These are phyloP conservation scores for Microcebus murinus DNA, from an alignment of 2,113 vertebrate species.

Conservation along the genomic window DNA sequence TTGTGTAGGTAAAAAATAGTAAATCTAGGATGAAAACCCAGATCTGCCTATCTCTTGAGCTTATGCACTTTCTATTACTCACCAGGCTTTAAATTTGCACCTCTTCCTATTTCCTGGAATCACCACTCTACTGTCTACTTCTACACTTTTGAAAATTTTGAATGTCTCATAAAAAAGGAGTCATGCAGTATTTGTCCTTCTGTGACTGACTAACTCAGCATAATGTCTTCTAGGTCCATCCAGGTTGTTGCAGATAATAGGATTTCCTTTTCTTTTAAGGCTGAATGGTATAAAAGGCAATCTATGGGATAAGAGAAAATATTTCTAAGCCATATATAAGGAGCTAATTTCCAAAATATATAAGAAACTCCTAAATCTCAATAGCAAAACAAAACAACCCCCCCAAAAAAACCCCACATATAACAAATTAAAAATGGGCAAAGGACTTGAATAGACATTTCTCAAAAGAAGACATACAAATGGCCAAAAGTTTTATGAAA, in stretches of 20 bases:
- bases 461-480: not conserved
- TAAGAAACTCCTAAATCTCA: not conserved
- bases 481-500: not conserved
- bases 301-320: not conserved
- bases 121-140: not conserved
- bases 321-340: not conserved
- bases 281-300: not conserved
- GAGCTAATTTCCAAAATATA: not conserved
- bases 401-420: too few species aligned
- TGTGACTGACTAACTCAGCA: not conserved
- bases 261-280: not conserved
- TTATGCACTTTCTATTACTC: too few species aligned
- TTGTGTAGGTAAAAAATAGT: not conserved
- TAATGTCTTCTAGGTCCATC: not conserved
- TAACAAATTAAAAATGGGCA: not conserved
- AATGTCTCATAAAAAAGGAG: not conserved
- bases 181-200: not conserved
- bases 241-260: not conserved
- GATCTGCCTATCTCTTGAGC: not conserved
- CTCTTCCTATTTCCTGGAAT: not conserved
- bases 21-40: not conserved
- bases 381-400: not conserved
- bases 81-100: too few species aligned
- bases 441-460: not conserved
- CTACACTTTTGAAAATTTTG: not conserved